Conservation (phyloP, 2,888 invertebrate species). For the Chelonus formosanus region DNA sequence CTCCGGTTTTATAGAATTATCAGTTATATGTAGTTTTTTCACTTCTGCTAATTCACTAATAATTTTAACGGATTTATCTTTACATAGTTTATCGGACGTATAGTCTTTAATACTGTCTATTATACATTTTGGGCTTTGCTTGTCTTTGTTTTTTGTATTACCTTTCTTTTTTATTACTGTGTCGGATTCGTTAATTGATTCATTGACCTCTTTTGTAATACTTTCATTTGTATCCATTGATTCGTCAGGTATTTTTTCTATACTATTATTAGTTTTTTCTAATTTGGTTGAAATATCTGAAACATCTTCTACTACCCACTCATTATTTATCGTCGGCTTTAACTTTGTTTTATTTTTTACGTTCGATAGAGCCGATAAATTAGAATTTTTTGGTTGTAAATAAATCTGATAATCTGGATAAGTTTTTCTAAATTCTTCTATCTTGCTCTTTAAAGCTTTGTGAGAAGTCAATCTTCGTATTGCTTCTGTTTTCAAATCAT, state of each 20-base stretch:
- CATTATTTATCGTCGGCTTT: constrained; percentile 20
- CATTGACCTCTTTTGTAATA: too few relatives aligned
- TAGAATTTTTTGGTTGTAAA: constrained; percentile 41
- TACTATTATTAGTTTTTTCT: too few relatives aligned
- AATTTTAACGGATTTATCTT: not conserved
- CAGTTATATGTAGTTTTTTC: constrained; percentile 40
- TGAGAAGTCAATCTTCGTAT: constrained; percentile 49
- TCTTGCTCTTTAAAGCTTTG: constrained; percentile 45
- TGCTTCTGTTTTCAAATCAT: constrained; percentile 42
- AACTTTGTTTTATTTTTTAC: constrained; percentile 19
- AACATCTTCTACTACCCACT: too few relatives aligned
- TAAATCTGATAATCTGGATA: constrained; percentile 52
- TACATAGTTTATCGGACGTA: not conserved
- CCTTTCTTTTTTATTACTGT: too few relatives aligned
- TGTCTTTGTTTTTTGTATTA: too few relatives aligned
- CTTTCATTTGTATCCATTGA: too few relatives aligned
- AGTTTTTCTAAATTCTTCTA: constrained; percentile 51
- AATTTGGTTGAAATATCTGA: too few relatives aligned
- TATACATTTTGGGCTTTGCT: too few relatives aligned
- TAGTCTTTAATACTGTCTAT: too few relatives aligned
- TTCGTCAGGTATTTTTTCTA: too few relatives aligned
- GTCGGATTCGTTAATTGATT: too few relatives aligned
- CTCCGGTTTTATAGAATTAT: constrained; percentile 37
- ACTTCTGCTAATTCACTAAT: constrained; percentile 27
- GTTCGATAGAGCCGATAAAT: constrained; percentile 16